Base-by-base conservation (phyloP, 1,140 invertebrate genomes). In the Pseudoatta argentina region DNA sequence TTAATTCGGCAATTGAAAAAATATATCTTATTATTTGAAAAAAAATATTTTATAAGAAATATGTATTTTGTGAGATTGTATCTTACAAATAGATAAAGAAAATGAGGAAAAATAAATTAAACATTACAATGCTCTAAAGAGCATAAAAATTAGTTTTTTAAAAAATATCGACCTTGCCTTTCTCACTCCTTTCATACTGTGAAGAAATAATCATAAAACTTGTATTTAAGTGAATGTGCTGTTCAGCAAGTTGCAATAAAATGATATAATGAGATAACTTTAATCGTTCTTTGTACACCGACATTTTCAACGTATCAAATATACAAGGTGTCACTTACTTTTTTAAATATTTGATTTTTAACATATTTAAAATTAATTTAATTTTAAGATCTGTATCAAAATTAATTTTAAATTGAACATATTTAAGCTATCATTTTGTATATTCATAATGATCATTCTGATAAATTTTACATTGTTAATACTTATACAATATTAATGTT, bases 221-320 rank as follows among this genome's bases (percentile, higher is more conserved):
- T 30, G 24, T n/a, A 39, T 72, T 44, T 59, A 72, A 73, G 34
- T 24, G 55, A 61, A 55, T 21, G 18, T 73, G 18, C 79, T 0
- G 24, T 34, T 73, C 3, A 63, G 2, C 34, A n/a, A 16, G n/a
- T n/a, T 83, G 24, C n/a, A 73, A 34, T 83, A 73, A 73, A 63
- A 24, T 21, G 24, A 10, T 48, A 72, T 34, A 59, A 4, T 18
- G 69, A 83, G 27, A 3, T 34, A 71, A 81, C 30, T 30, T 30
- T 0, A 30, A 30, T 30, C 21, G 64, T 30, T 14, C 1, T 53
- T 67, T 66, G 61, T 14, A 16, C 4, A 44, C 8, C 12, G 30
- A 48, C 57, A 79, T 79, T 69, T 44, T 30, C 30, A 66, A 69
- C 14, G 48, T 44, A 10, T 71, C 51, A n/a, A 24, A 57, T 30